phyloP scores from a whole-genome alignment of 2,888 invertebrate genomes.

The Chromoteleia sp. region DNA sequence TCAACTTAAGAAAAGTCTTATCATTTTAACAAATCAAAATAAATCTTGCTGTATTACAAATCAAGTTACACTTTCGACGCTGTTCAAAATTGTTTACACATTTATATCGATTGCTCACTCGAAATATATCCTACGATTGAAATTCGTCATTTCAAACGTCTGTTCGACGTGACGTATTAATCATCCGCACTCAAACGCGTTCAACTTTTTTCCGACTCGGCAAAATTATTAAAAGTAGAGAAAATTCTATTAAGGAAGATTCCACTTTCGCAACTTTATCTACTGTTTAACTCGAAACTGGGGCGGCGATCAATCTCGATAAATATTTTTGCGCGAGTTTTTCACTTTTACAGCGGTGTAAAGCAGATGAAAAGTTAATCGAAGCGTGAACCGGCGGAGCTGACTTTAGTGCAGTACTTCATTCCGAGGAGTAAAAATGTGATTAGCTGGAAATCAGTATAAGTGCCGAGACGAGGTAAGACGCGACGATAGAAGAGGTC shows the following conservation, averaged over 20 bases:
- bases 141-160: no score
- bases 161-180: neutral
- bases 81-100: no score
- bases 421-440: neutral
- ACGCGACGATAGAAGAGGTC: neutral
- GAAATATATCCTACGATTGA: no score
- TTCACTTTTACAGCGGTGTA: conserved; percentile 1
- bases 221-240: neutral
- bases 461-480: neutral
- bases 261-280: conserved; percentile 11
- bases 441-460: conserved; percentile 1
- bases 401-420: neutral
- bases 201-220: neutral
- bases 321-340: conserved; percentile 12
- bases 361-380: conserved; percentile 7
- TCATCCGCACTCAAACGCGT: neutral
- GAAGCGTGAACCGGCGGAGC: neutral
- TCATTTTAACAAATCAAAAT: no score
- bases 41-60: no score
- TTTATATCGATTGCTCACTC: no score
- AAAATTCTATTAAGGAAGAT: conserved; percentile 12
- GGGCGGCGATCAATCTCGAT: conserved; percentile 11
- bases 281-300: conserved; percentile 2
- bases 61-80: no score
- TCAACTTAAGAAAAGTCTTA: no score